phyloP scores from a whole-genome alignment of 1,140 invertebrate genomes.

The Caenorhabditis brenneri region DNA sequence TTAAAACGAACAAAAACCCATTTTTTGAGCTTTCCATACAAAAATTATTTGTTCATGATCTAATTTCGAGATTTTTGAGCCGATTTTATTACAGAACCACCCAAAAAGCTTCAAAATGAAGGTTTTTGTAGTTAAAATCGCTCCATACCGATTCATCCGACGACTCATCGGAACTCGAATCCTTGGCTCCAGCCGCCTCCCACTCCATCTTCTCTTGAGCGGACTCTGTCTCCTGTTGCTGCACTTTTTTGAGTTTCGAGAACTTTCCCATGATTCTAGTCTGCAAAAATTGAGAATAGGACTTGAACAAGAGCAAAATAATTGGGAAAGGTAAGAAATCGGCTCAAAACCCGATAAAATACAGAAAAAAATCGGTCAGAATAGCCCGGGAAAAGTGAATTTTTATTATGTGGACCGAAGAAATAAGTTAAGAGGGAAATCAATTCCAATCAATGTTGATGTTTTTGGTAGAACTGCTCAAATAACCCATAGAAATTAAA shows the following conservation, averaged over 20 bases:
- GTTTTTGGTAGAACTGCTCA: background rate
- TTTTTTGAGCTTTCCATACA: too few relatives aligned
- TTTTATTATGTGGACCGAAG: background rate
- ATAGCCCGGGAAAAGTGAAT: background rate
- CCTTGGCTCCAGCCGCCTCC: slow-evolving; percentile 19
- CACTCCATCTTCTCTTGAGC: slow-evolving; percentile 17
- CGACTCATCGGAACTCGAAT: slow-evolving; percentile 17
- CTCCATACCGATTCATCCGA: slow-evolving; percentile 1
- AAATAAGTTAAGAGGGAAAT: background rate
- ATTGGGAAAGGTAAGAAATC: background rate
- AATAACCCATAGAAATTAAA: slow-evolving; percentile 4
- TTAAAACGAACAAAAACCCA: too few relatives aligned
- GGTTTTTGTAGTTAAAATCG: too few relatives aligned
- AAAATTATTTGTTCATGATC: too few relatives aligned
- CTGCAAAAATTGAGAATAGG: background rate
- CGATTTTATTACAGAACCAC: too few relatives aligned
- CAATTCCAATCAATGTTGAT: too few relatives aligned
- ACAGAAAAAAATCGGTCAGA: background rate
- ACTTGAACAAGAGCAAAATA: background rate
- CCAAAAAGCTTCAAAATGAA: background rate
- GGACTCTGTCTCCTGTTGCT: background rate
- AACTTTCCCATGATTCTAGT: slow-evolving; percentile 4
- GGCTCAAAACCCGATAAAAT: background rate
- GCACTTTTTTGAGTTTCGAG: slow-evolving; percentile 13
- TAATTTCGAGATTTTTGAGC: too few relatives aligned